Percentiles rank a stretch among this genome's conserved stretches.
Conservation (phyloP, 2,113 vertebrate genomes). For the Hippocampus comes region DNA sequence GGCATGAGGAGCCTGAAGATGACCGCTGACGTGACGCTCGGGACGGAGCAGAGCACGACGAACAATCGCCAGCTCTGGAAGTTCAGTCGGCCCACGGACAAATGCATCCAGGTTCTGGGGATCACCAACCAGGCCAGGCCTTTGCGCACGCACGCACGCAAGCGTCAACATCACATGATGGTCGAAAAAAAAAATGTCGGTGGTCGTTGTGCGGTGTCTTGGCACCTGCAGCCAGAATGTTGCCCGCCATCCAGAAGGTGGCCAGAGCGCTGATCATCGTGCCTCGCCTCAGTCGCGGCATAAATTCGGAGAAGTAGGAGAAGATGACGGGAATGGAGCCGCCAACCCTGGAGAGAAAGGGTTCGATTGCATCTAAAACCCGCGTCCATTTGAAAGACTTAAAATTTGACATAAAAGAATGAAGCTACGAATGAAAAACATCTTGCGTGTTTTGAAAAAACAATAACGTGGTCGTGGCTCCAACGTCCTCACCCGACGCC, state of each 20-base stretch:
- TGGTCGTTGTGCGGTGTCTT: background rate
- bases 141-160: constrained; percentile 28
- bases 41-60: constrained; percentile 73
- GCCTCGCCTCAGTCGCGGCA: constrained; percentile 67
- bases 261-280: constrained; percentile 75
- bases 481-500: constrained; percentile 66
- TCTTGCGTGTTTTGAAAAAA: no score
- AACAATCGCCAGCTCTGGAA: constrained; percentile 76
- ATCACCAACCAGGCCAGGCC: constrained; percentile 75
- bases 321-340: constrained; percentile 77
- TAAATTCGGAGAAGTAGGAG: constrained; percentile 79
- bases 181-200: no score
- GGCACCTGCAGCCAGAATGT: constrained; percentile 74
- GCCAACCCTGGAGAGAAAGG: constrained; percentile 63
- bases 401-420: no score
- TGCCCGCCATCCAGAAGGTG: constrained; percentile 80
- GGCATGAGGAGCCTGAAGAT: constrained; percentile 69
- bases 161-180: no score
- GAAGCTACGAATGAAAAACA: no score
- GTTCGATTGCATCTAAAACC: background rate
- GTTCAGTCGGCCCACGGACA: constrained; percentile 46
- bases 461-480: no score
- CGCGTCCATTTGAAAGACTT: no score
- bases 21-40: constrained; percentile 70
- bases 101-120: constrained; percentile 54